Evolutionary conservation across 30 jellyfish, hydroid and myxozoan species (phyloP), one percentile per base, ranked within the genome.

Genomic region (Morbakka virulenta): DNA sequence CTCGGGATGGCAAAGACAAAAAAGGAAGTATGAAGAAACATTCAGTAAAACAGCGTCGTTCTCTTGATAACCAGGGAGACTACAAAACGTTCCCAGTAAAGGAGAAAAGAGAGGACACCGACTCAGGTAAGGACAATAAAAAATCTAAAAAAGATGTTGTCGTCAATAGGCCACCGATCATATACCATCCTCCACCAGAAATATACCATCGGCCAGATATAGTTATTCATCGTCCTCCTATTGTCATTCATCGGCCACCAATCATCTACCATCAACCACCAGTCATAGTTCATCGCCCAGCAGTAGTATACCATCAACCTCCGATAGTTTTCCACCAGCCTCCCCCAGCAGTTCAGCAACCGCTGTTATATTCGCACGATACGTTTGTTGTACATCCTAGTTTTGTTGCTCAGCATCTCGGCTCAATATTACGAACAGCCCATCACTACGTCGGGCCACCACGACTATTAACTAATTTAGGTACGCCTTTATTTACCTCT

Each of bases 171-270:
- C 97, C 97, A 0, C 97, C 97, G 21, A 89, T 89, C 29, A 89
- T 89, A 61, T 89, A 89, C 72, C 97, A 89, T 65, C 97, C 97
- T 26, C 97, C 97, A 21, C 97, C 97, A 3, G 97, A 89, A 75
- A 84, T 91, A 6, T 91, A 91, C 69, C 98, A 91, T 67, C 68
- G 98, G 48, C 98, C 98, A 50, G 97, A 88, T 29, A 81, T 88
- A 0, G 97, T 88, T 64, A 80, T 88, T 32, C 97, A 88, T 62
- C 61, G 95, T 3, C 97, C 95, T 14, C 97, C 95, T 23, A 81
- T 87, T 25, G 94, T 87, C 29, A 87, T 87, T 28, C 96, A 87
- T 64, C 77, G 96, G 20, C 96, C 96, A 69, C 94, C 96, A 21
- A 87, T 87, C 71, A 87, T 87, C 35, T 87, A 87, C 52, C 96